phyloP scores from a whole-genome alignment of 2,113 vertebrate genomes.

The Lontra canadensis region DNA sequence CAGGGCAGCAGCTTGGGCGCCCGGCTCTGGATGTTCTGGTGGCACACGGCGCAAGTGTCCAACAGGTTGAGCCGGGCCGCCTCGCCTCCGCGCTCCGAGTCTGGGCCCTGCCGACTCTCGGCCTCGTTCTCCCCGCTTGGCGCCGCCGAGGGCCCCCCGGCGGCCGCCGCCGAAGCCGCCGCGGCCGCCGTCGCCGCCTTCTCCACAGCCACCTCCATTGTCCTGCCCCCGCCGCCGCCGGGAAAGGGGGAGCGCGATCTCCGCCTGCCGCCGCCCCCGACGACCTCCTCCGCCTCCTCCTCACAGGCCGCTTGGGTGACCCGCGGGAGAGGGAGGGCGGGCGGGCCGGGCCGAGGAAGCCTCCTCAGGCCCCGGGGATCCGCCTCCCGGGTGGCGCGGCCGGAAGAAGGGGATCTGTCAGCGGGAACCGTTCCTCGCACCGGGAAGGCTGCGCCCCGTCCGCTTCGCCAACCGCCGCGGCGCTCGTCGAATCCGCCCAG shows the following conservation, averaged over 20 bases:
- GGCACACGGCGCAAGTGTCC: constrained; percentile 96
- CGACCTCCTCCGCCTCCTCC: constrained; percentile 24
- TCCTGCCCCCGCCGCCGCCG: constrained; percentile 64
- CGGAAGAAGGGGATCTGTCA: constrained; percentile 65
- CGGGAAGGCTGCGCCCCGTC: constrained; percentile 17
- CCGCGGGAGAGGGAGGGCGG: background rate
- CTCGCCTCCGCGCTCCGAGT: constrained; percentile 86
- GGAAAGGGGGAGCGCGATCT: constrained; percentile 61
- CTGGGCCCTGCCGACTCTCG: constrained; percentile 92
- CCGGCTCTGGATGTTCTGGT: constrained; percentile 94
- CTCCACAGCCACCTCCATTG: constrained; percentile 76
- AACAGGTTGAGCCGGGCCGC: constrained; percentile 91
- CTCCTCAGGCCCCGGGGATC: constrained; percentile 44
- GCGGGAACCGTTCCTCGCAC: constrained; percentile 2
- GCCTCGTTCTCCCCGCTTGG: constrained; percentile 95
- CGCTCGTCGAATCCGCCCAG: constrained; percentile 25
- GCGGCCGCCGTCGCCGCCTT: constrained; percentile 73
- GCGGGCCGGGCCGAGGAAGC: background rate
- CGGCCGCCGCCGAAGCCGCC: constrained; percentile 38
- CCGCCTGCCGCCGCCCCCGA: constrained; percentile 58
- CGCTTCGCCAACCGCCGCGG: constrained; percentile 34
- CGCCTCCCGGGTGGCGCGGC: constrained; percentile 61
- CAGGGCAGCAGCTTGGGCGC: constrained; percentile 96
- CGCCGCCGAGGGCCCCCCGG: constrained; percentile 72
- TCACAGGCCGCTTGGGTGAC: background rate